Evolutionary conservation across 2,888 invertebrate genomes (phyloP), one percentile per base, ranked within the genome.

Genomic region (Chrysomela aeneicollis): DNA sequence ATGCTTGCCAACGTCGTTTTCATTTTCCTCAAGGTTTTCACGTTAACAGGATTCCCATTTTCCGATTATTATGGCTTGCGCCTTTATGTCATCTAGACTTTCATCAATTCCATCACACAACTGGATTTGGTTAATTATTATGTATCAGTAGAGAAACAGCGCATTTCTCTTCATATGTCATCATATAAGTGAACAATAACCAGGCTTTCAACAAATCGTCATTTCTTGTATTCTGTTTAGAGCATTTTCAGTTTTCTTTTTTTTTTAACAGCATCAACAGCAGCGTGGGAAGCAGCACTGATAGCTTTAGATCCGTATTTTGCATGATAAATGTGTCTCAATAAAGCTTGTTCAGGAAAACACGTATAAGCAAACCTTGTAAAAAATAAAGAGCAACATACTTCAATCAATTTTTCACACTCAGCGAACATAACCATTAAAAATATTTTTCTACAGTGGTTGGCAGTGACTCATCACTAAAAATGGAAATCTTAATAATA

Each of bases 171-270:
- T 26, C 26, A 26, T 6, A 35, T 54, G 30, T 51, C 26, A n/a
- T n/a, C n/a, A 17, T 55, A 55, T 26, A 6, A 6, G 3, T 26
- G 26, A 26, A 35, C 10, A 35, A 10, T 10, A 12, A 6, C 35
- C 35, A 35, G 35, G 35, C 35, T 35, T 10, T 12, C 12, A 10
- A 35, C 35, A 9, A 35, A 35, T 35, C 35, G 9, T 6, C 12
- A 35, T 35, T 10, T 35, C 12, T 12, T 35, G 35, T 35, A 35
- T 35, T 35, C 35, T 3, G 55, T 69, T 63, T 68, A 5, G 6
- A 6, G 6, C 4, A 26, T 3, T 67, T 70, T 67, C 60, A 60
- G 63, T 53, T 61, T 65, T 62, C 63, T 55, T 50, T 55, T 65
- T 61, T 58, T 37, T 51, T 62, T 59, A 19, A 47, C 18, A 52